Evolutionary conservation across 2,888 invertebrate genomes (phyloP).

Genomic region (Cartodere bifasciata): DNA sequence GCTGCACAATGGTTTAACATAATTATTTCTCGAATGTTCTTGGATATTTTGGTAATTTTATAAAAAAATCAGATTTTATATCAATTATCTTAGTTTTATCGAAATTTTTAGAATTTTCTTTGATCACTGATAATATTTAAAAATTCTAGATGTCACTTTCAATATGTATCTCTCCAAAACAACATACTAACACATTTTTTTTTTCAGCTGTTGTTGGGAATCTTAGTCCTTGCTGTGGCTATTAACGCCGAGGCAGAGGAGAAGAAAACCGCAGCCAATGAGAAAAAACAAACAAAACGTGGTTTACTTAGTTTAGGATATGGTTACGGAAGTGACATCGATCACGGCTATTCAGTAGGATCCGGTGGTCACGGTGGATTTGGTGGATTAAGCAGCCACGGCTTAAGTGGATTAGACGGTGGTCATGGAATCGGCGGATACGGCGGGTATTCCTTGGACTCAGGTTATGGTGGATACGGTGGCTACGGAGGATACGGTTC

Average conservation of each 20-base stretch:
- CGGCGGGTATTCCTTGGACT: constrained; percentile 14
- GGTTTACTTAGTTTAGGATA: constrained; percentile 68
- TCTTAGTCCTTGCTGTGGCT: constrained; percentile 60
- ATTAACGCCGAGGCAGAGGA: constrained; percentile 52
- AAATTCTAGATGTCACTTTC: too few species aligned
- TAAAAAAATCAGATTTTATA: too few species aligned
- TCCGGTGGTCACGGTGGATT: constrained; percentile 42
- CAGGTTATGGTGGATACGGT: constrained; percentile 19
- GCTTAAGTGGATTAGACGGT: constrained; percentile 29
- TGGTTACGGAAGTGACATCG: constrained; percentile 66
- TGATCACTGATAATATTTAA: too few species aligned
- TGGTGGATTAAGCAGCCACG: constrained; percentile 40
- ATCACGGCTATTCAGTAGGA: constrained; percentile 55
- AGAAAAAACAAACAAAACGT: constrained; percentile 73
- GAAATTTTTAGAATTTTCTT: too few species aligned
- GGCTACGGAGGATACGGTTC: constrained; percentile 20
- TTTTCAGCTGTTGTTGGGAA: constrained; percentile 54
- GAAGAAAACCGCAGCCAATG: constrained; percentile 40
- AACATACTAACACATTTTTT: constrained; percentile 1
- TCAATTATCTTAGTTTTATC: too few species aligned
- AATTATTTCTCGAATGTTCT: too few species aligned
- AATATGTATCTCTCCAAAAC: constrained; percentile 4
- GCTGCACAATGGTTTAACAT: too few species aligned
- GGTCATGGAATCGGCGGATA: constrained; percentile 20
- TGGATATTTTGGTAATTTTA: too few species aligned